Base-by-base conservation (phyloP, 2,888 invertebrate species). In the Galerucella nymphaeae region DNA sequence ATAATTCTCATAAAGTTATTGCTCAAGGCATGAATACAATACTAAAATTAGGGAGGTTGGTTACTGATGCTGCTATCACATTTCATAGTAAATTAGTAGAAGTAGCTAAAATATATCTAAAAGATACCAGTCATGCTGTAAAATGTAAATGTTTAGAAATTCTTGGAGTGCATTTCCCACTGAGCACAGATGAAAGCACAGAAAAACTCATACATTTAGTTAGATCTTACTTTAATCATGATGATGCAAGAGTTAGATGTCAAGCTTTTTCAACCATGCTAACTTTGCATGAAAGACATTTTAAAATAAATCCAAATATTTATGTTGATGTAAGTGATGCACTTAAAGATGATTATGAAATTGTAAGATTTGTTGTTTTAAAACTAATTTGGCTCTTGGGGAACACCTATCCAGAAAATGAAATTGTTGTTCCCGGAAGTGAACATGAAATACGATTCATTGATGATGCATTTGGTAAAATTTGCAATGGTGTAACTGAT, bases 381-480 rank as follows among this genome's bases (percentile, higher is more conserved):
- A 93, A 94, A 83, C 87, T 98, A 38, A 91, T 98, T 55, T 96
- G 94, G 90, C 90, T 96, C 68, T 87, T 98, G 11, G 95, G 96
- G 62, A 93, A 93, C 80, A 91, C 93, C 64, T 96, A 96, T 87
- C 94, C 97, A 2, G 97, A 98, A 84, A 92, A 92, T 83, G 89
- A 91, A 77, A 92, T 93, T 80, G 90, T 91, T 42, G 88, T 92
- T 14, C 90, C 91, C 68, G 92, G 93, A 23, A 93, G 93, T 67
- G 93, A 94, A 77, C 96, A 96, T 78, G 94, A 95, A 71, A 91
- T 98, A 79, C 91, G 97, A 0, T 88, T 99, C 79, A 93, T 96
- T 42, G 99, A 99, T 86, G 97, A 98, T 84, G 98, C 98, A 0
- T 99, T 99, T 88, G 95, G 95, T 16, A 94, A 96, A 86, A 93